A percentile compares a stretch with the other conserved stretches of the same genome.
Conservation (phyloP, 2,888 invertebrate species). For the Ormyrus thymus region DNA sequence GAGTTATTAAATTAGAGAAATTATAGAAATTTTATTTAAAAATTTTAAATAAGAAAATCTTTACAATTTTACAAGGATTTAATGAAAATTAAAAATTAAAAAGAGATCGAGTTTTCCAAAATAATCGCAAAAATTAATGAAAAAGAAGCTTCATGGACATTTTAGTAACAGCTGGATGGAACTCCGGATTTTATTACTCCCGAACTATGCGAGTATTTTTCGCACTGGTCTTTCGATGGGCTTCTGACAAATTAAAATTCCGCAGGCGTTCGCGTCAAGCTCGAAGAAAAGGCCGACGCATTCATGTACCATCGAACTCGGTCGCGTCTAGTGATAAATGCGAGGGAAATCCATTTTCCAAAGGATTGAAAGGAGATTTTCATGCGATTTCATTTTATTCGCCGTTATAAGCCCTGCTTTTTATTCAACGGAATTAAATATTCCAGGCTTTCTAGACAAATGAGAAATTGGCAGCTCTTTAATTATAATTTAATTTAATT, state of each 20-base stretch:
- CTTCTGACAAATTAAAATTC: slow-evolving; percentile 55
- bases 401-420: too few species aligned
- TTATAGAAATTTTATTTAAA: too few species aligned
- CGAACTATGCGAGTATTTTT: slow-evolving; percentile 53
- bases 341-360: slow-evolving; percentile 35
- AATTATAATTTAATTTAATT: too few species aligned
- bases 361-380: slow-evolving; percentile 7
- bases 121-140: slow-evolving; percentile 9
- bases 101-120: slow-evolving; percentile 24
- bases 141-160: slow-evolving; percentile 34
- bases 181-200: slow-evolving; percentile 55
- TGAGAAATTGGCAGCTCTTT: too few species aligned
- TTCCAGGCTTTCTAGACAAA: too few species aligned
- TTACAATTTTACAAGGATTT: too few species aligned
- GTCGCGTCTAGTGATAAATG: slow-evolving; percentile 43
- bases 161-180: slow-evolving; percentile 42
- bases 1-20: too few species aligned
- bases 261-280: slow-evolving; percentile 48
- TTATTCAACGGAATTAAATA: too few species aligned
- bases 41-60: too few species aligned
- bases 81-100: slow-evolving; percentile 1
- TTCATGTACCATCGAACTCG: slow-evolving; percentile 17
- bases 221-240: slow-evolving; percentile 24
- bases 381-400: too few species aligned
- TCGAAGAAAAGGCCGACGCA: slow-evolving; percentile 11